Evolutionary conservation across 2,797 vertebrate genomes (phyloP).

Genomic region (Petrocephalus sullivani): DNA sequence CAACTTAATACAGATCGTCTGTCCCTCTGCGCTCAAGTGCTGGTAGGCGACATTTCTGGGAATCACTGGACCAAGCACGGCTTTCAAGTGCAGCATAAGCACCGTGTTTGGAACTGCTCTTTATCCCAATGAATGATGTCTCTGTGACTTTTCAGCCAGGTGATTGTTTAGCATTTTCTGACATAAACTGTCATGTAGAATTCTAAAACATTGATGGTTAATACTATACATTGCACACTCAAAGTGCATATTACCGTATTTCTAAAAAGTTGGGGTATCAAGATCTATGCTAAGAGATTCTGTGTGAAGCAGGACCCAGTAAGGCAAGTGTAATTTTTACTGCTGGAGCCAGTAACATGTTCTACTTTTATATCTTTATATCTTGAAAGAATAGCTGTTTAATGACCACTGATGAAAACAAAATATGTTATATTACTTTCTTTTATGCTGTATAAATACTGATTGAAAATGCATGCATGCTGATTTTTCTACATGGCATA

Average conservation of each 20-base stretch:
- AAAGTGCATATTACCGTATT: not conserved
- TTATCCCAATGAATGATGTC: not conserved
- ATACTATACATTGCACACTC: not conserved
- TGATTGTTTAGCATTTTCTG: not conserved
- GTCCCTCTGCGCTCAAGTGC: slow-evolving; percentile 42
- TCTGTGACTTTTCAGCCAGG: not conserved
- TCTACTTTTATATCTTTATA: slow-evolving; percentile 2
- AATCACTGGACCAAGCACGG: slow-evolving; percentile 28
- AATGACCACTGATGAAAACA: not conserved
- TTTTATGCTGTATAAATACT: slow-evolving; percentile 3
- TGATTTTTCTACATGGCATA: not conserved
- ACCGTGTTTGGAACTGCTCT: not conserved
- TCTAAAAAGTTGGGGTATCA: not conserved
- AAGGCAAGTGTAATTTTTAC: not conserved
- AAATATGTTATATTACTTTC: not conserved
- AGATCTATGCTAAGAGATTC: not conserved
- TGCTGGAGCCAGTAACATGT: not conserved
- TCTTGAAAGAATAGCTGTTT: not conserved
- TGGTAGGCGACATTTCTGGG: slow-evolving; percentile 34
- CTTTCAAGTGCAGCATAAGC: slow-evolving; percentile 25
- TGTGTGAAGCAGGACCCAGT: not conserved
- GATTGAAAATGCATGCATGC: not conserved
- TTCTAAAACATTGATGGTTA: not conserved
- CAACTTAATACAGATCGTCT: slow-evolving; percentile 32
- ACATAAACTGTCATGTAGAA: not conserved